Evolutionary conservation across 2,797 vertebrate species (phyloP).

Genomic region (Buceros bicornis): DNA sequence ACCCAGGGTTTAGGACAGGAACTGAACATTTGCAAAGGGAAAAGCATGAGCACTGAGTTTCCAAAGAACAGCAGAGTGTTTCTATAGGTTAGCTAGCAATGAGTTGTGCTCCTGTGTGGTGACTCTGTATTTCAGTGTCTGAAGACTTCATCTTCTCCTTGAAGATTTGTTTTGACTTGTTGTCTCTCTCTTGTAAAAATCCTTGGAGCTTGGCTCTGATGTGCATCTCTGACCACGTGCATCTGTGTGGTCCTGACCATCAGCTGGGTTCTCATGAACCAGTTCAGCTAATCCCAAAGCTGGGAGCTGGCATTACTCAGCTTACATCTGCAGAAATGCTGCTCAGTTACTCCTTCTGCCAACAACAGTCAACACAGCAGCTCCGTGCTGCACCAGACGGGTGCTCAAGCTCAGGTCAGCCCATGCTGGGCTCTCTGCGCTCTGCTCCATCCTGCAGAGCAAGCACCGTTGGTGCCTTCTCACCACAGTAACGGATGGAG

Average conservation of each 20-base stretch:
- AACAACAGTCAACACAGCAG: not conserved
- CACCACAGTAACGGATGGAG: accelerated
- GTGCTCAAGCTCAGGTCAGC: not conserved
- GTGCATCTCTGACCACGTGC: not conserved
- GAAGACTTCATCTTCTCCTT: not conserved
- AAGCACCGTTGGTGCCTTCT: not conserved
- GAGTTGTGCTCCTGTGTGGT: too few species aligned
- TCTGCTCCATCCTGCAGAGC: not conserved
- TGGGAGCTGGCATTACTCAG: not conserved
- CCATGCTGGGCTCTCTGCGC: accelerated
- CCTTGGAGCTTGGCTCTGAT: not conserved
- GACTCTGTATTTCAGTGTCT: not conserved
- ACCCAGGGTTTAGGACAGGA: not conserved
- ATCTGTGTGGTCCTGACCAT: accelerated
- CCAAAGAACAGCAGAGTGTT: not conserved
- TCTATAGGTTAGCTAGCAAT: not conserved
- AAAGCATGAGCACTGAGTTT: not conserved
- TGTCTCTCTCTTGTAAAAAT: not conserved
- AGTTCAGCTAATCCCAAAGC: not conserved
- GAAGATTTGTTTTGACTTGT: not conserved
- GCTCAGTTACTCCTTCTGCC: not conserved
- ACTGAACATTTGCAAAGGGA: not conserved
- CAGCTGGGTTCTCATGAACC: not conserved
- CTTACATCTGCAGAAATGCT: not conserved
- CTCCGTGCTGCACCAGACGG: not conserved